Base-by-base conservation (phyloP, 2,797 vertebrate species). In the Peromyscus eremicus region DNA sequence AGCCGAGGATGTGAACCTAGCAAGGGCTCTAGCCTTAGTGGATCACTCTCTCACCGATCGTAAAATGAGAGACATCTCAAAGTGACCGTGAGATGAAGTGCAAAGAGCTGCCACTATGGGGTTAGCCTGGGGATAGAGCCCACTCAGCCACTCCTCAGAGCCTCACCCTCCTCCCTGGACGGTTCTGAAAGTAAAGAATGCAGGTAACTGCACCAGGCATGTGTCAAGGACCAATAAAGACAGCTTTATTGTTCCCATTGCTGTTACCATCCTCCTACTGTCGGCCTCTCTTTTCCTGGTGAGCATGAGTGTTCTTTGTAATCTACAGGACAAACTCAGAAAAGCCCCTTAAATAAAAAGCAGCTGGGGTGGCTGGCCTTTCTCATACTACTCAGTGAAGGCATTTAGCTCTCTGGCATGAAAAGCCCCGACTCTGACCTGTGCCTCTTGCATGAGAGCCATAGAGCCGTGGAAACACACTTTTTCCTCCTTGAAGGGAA, bases 1-100 rank as follows among this genome's bases (percentile, higher is more conserved):
- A 66, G 37, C 40, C 14, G 68, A 82, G 29, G 25, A 40, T 9
- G 21, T 85, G 73, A 91, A 62, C 43, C 60, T 13, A n/a, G 64
- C 77, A 57, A 37, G 52, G 55, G 46, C 40, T 43, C 23, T 55
- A 12, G 60, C 46, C 13, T 94, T n/a, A 11, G 9, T 27, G 66
- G 25, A 1, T n/a, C 57, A 80, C 32, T 7, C 32, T 85, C 49
- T 66, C 75, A n/a, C 21, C 14, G 25, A 7, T 23, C 17, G 6
- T 75, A 90, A 89, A 89, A 37, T 19, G 52, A 88, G 43, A 92
- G 49, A 92, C 75, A 52, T 75, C 76, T 27, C 43, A 75, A 88
- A 52, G 37, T 46, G 37, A 49, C 37, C 19, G 62, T 19, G 43
- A 14, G 46, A 92, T 34, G 7, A 40, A 84, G 13, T 27, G 21